phyloP scores from a whole-genome alignment of 2,113 vertebrate species.

The Reinhardtius hippoglossoides region DNA sequence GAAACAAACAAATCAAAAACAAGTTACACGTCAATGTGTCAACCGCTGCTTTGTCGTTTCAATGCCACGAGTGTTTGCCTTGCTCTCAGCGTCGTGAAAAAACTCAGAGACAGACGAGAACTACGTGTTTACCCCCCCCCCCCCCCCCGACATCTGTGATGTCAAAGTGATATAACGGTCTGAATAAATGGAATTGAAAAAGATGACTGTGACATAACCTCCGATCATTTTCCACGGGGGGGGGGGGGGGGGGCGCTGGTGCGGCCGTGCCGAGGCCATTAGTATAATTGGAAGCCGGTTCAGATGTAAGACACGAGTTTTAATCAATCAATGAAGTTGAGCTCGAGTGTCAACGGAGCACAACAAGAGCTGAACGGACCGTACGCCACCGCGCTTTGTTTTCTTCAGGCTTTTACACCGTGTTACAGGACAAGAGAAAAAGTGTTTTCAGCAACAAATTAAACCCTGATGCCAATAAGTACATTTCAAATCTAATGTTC shows the following conservation, averaged over 20 bases:
- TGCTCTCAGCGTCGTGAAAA: constrained; percentile 19
- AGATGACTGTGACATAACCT: constrained; percentile 42
- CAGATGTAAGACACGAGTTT: constrained; percentile 50
- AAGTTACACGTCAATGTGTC: no score
- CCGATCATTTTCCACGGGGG: constrained; percentile 8
- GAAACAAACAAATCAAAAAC: no score
- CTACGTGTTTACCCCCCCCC: no score
- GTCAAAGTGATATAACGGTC: neutral
- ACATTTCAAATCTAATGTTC: no score
- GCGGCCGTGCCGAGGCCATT: constrained; percentile 32
- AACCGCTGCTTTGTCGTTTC: neutral
- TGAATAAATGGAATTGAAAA: constrained; percentile 41
- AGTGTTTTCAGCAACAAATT: no score
- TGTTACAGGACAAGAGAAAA: neutral
- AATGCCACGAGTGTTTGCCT: neutral
- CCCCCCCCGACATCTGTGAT: neutral
- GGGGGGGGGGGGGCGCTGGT: neutral
- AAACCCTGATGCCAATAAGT: no score
- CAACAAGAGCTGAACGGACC: constrained; percentile 25
- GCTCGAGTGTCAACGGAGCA: constrained; percentile 18
- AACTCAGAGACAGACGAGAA: constrained; percentile 1
- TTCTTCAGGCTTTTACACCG: neutral
- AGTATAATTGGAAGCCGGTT: constrained; percentile 57
- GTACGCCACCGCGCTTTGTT: no score
- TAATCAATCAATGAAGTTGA: constrained; percentile 53